Base-by-base conservation (phyloP, 2,113 vertebrate genomes). In the Pagrus major region DNA sequence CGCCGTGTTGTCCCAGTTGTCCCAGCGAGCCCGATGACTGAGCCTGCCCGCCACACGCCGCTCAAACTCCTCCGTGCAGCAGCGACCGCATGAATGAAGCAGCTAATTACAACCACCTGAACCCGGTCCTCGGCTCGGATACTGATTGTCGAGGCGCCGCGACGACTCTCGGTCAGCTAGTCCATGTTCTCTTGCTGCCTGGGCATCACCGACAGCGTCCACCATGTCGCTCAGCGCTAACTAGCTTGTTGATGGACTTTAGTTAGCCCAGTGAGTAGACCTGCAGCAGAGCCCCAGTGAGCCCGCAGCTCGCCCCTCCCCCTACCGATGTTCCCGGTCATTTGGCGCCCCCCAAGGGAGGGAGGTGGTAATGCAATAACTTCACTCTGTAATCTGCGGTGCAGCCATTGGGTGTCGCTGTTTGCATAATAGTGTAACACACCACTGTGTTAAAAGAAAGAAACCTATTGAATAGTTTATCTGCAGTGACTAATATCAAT, bases 181-280 rank as follows among this genome's bases (percentile, higher is more conserved):
- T 81, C 73, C 91, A 92, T 89, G 71, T 33, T 67, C 15, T 42
- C 27, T 46, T 37, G 49, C 37, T 23, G 64, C 54, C 3, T 1
- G 29, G 3, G 56, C 37, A 60, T 67, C 76, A 12, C 21, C 9
- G 15, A 12, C 33, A 37, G 37, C 67, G 39, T 58, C 42, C 54
- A 78, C 35, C 73, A 21, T 69, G 11, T 58, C 71, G 52, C 55
- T 64, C 41, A 1, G 31, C 20, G 88, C 86, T 90, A 92, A 91
- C 90, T 92, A 92, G 92, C 93, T 91, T 78, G 86, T 87, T 90
- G 86, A 78, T 79, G 71, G 86, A 89, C 42, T 69, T 81, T 60
- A 76, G 82, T 88, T 87, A 81, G 80, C 29, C 21, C 55, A 52
- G 47, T 59, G 66, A 90, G 27, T 70, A 51, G 79, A 92, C 80